Base-by-base conservation (phyloP, 1,140 invertebrate species). In the Ips nitidus region DNA sequence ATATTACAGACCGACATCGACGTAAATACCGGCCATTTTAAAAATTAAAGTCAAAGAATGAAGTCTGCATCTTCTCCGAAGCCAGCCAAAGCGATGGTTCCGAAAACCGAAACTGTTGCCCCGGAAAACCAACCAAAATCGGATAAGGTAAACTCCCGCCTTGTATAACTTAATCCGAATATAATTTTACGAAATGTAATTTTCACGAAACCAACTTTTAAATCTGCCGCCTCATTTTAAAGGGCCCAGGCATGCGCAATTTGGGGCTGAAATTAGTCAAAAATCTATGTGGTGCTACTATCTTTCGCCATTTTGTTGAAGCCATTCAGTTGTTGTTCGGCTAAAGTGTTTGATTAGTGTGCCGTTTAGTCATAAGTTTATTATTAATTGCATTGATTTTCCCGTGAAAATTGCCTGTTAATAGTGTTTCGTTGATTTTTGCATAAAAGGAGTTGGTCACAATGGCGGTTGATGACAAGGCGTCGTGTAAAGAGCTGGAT, bases 401-500 rank as follows among this genome's bases (percentile, higher is more conserved):
- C 45, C 57, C 52, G 37, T 65, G 42, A 65, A n/a, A 61, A n/a
- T n/a, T 58, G 59, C n/a, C 6, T 60, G 42, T 61, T 43, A 62
- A 61, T 22, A 64, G 52, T 70, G 65, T 57, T 60, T 50, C 41
- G 65, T 64, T 65, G 40, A 63, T 56, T 70, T 71, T 65, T 69
- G 59, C 52, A 52, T 58, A 67, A 69, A 74, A 71, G 64, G 59
- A 58, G 70, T 41, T 66, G 62, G 66, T 71, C 69, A 55, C 70
- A 42, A 71, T 74, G 77, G 84, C 75, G 72, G 94, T 95, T 92
- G 93, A 96, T 84, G 94, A 97, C 82, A 95, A 96, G 84, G 88
- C 92, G 79, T 92, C 92, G 79, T 87, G 95, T 83, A 98, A 98
- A 84, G 98, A 99, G 87, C 87, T 99, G 77, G 98, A 99, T 86